Percentiles rank a stretch among this genome's conserved stretches.
phyloP scores from a whole-genome alignment of 2,113 vertebrate species.

The Leptobrachium leishanense region DNA sequence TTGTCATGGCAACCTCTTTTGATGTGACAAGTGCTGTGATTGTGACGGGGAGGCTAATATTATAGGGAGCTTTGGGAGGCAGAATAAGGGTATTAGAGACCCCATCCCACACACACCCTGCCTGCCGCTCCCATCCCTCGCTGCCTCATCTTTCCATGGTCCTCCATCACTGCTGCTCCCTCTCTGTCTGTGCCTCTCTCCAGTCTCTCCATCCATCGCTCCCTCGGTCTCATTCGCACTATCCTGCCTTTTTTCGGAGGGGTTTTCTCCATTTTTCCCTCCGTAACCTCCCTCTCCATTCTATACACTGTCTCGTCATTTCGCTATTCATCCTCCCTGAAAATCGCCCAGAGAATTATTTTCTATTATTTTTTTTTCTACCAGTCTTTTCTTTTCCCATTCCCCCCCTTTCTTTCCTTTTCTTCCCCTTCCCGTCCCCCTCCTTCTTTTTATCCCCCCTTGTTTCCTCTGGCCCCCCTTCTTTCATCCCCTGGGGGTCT shows the following conservation, averaged over 20 bases:
- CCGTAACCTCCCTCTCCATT: neutral
- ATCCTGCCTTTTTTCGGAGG: constrained; percentile 14
- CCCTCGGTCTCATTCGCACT: neutral
- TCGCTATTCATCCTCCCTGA: neutral
- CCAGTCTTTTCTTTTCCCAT: neutral
- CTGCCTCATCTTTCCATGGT: neutral
- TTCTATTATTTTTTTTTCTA: constrained; percentile 10
- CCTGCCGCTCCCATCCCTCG: neutral
- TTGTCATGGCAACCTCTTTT: constrained; percentile 66
- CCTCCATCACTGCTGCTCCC: constrained; percentile 6
- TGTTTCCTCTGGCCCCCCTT: neutral
- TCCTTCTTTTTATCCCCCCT: neutral
- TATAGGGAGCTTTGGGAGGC: constrained; percentile 39
- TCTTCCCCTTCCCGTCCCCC: neutral
- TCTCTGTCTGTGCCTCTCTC: constrained; percentile 14
- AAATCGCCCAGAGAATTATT: neutral
- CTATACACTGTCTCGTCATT: neutral
- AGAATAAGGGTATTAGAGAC: constrained; percentile 22
- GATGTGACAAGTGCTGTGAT: constrained; percentile 61
- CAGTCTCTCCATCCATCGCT: neutral
- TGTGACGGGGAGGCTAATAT: constrained; percentile 36
- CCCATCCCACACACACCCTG: constrained; percentile 14
- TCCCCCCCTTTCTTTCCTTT: neutral
- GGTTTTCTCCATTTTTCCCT: neutral
- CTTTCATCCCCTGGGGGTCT: neutral